Percentiles rank a stretch among this genome's conserved stretches.
phyloP scores from a whole-genome alignment of 2,888 invertebrate species.

The Polylopha cassiicola region DNA sequence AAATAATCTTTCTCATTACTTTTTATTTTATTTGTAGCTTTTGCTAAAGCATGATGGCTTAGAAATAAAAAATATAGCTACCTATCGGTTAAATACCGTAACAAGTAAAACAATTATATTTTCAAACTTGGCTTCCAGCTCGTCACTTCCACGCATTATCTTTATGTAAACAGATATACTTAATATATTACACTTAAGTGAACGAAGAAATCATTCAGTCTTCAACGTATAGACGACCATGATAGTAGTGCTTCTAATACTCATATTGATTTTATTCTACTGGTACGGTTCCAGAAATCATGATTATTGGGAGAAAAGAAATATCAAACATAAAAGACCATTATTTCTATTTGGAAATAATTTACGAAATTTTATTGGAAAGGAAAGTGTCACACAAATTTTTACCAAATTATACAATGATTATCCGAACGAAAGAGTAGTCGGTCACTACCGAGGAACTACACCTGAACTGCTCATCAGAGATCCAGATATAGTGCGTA shows the following conservation, averaged over 20 bases:
- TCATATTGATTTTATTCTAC: slow-evolving; percentile 4
- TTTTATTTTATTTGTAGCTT: too few relatives aligned
- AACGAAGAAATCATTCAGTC: background rate
- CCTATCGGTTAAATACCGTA: too few relatives aligned
- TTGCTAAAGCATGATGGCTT: too few relatives aligned
- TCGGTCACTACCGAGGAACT: slow-evolving; percentile 49
- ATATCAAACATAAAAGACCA: slow-evolving; percentile 24
- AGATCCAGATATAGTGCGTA: slow-evolving; percentile 45
- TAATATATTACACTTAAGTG: too few relatives aligned
- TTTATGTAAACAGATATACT: too few relatives aligned
- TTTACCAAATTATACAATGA: slow-evolving; percentile 39
- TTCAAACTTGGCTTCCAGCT: too few relatives aligned
- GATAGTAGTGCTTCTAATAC: background rate
- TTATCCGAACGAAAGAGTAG: slow-evolving; percentile 50
- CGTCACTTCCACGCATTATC: too few relatives aligned
- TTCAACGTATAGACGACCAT: slow-evolving; percentile 1
- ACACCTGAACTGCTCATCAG: slow-evolving; percentile 49
- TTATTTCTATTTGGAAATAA: slow-evolving; percentile 17
- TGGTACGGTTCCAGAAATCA: slow-evolving; percentile 26
- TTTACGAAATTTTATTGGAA: slow-evolving; percentile 7
- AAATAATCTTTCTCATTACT: too few relatives aligned
- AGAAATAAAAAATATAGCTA: too few relatives aligned
- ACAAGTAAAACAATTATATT: too few relatives aligned
- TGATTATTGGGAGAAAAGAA: slow-evolving; percentile 29
- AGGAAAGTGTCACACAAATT: slow-evolving; percentile 12